Base-by-base conservation (phyloP, 1,140 invertebrate species). In the Aethina tumida region DNA sequence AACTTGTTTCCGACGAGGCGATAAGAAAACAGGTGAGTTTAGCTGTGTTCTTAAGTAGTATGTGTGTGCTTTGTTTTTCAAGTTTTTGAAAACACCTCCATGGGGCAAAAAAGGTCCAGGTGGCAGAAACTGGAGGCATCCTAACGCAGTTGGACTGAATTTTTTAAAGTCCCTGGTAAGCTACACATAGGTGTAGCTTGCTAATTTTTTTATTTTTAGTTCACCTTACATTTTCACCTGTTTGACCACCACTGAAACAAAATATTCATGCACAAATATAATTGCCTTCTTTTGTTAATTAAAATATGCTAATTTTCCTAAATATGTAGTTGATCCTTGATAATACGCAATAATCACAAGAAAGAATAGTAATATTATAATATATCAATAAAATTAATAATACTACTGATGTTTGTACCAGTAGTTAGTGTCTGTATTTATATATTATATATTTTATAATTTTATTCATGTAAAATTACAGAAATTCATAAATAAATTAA, bases 151-250 rank as follows among this genome's bases (percentile, higher is more conserved):
- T 45, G 76, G 75, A 48, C 56, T 70, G 45, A 71, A 75, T 62
- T 79, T 79, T 65, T 68, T 72, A 21, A 70, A 76, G 53, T 79
- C 75, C 41, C 68, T 79, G 75, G 75, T 78, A 70, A 52, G 60
- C 64, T 41, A 64, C 49, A 50, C 45, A 36, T 30, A 16, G 16
- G 44, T 47, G 48, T 50, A 44, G 48, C 45, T 44, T 44, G 35
- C 38, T 47, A 32, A 41, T n/a, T 32, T 14, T 31, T 31, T 31
- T 14, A 9, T 5, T n/a, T n/a, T n/a, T n/a, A n/a, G 25, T 50
- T 51, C 16, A 60, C 55, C 19, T 58, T 60, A 12, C 49, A 55
- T 2, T 59, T 58, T 35, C 46, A 50, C 6, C 43, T 13, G 14
- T 14, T n/a, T 7, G 5, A 29, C 27, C 5, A n/a, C 10, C n/a